Base-by-base conservation (phyloP, 2,888 invertebrate genomes). In the Drosophila fungiperda region DNA sequence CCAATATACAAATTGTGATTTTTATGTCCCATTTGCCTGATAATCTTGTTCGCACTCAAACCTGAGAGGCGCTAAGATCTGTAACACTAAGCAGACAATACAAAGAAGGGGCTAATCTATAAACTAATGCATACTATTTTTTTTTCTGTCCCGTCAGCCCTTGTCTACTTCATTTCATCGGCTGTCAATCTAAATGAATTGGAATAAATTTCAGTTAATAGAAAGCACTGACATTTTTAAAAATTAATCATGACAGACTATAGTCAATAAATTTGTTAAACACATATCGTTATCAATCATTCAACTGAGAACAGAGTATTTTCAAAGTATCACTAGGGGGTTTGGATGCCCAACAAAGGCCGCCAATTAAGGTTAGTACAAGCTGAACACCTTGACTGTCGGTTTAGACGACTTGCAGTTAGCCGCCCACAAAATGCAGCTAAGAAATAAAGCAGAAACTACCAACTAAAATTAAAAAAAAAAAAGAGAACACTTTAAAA, bases 351-450 rank as follows among this genome's bases (percentile, higher is more conserved):
- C 32, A 23, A 35, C n/a, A 42, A 66, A 55, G 45, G 49, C 67
- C 67, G 40, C 45, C 48, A 76, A 69, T 76, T 72, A 36, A 64
- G 67, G 67, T 65, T 65, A 66, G 76, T 65, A 62, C 53, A 36
- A 33, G 40, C 53, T 48, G 48, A 59, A 38, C 63, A 58, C 63
- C 63, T 71, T 69, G 58, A 26, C 45, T 35, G 33, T n/a, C 33
- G 23, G 29, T 49, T 57, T 29, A 17, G 23, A 50, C 48, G 20
- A 17, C 3, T 53, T 48, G 38, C 66, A 38, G 33, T 38, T n/a
- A 8, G 17, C 23, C 69, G 62, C 59, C 63, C 53, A 36, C 58
- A 20, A 49, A n/a, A 20, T 17, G 7, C 40, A 23, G 36, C 36
- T 2, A 35, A 49, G 17, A 7, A 52, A 33, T 15, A 20, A 7